Evolutionary conservation across 2,113 vertebrate genomes (phyloP).

Genomic region (Gavia stellata): DNA sequence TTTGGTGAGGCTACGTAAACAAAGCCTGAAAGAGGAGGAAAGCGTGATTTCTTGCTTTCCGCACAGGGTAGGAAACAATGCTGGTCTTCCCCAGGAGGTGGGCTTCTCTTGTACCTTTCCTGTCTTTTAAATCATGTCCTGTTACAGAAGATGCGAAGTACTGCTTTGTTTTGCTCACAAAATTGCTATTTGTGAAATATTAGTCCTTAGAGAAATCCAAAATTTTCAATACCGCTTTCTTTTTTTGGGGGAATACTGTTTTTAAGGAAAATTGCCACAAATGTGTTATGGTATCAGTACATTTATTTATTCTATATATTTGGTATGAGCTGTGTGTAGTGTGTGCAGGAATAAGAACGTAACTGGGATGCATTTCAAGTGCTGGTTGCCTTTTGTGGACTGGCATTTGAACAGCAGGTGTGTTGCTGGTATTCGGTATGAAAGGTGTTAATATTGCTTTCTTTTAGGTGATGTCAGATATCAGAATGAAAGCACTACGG

Average conservation of each 20-base stretch:
- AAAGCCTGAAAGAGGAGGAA: background rate
- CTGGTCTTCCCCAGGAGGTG: background rate
- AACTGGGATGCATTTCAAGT: background rate
- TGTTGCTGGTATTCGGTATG: background rate
- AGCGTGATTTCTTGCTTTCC: background rate
- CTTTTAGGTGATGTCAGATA: slow-evolving; percentile 83
- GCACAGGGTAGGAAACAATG: background rate
- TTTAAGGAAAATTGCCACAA: background rate
- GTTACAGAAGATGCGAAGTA: background rate
- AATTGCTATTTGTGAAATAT: background rate
- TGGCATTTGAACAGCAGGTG: background rate
- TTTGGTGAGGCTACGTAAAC: background rate
- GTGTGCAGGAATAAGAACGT: background rate
- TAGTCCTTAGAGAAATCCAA: background rate
- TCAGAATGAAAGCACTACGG: slow-evolving; percentile 84
- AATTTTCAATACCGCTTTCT: background rate
- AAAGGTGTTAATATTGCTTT: background rate
- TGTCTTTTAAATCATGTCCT: background rate
- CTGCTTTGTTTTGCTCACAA: background rate
- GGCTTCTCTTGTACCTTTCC: background rate
- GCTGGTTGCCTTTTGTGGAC: background rate
- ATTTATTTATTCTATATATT: background rate
- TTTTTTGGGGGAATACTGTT: background rate
- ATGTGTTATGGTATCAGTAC: background rate
- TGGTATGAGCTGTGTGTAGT: background rate